Percentiles rank a stretch among this genome's conserved stretches.
phyloP scores from a whole-genome alignment of 2,113 vertebrate species.

The Tragelaphus strepsiceros region DNA sequence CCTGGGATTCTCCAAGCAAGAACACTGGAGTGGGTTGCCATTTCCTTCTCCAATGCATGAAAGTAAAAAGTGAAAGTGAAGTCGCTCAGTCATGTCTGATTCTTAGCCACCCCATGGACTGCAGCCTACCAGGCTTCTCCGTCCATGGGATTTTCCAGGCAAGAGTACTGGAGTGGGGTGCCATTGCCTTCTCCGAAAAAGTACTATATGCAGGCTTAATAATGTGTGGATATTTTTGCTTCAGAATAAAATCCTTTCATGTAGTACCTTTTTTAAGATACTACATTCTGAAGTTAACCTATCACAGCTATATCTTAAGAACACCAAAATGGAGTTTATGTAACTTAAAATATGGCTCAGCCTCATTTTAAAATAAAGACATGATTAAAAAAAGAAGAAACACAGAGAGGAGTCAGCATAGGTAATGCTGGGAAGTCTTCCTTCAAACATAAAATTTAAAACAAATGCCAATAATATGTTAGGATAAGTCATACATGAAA shows the following conservation, averaged over 20 bases:
- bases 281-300: neutral
- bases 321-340: neutral
- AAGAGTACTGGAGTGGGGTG: too few relatives aligned
- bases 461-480: constrained; percentile 50
- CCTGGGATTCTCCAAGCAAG: too few relatives aligned
- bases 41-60: too few relatives aligned
- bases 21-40: too few relatives aligned
- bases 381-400: constrained; percentile 39
- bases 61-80: too few relatives aligned
- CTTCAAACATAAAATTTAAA: constrained; percentile 73
- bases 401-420: neutral
- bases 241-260: neutral
- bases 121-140: too few relatives aligned
- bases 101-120: too few relatives aligned
- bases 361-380: constrained; percentile 69
- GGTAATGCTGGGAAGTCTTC: neutral
- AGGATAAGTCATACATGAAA: constrained; percentile 8
- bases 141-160: too few relatives aligned
- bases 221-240: neutral
- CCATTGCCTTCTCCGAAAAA: too few relatives aligned
- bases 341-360: neutral
- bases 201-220: neutral
- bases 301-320: neutral
- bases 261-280: neutral
- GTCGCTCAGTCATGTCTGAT: too few relatives aligned